These are phyloP conservation scores for Falco novaeseelandiae DNA, from an alignment of 2,797 vertebrate species.

Conservation along the genomic window DNA sequence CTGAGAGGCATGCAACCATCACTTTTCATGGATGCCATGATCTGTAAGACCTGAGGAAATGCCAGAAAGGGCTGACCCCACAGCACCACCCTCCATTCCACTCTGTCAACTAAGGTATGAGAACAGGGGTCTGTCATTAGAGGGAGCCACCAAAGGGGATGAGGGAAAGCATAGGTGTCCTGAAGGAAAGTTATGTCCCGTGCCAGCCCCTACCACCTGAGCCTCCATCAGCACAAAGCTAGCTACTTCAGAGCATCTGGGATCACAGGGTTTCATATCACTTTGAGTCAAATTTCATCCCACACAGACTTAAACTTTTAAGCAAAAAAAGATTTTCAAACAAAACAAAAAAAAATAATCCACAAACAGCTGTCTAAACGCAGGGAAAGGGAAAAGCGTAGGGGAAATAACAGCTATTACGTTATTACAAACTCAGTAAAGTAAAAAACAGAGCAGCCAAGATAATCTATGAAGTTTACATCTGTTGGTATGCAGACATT, in stretches of 20 bases:
- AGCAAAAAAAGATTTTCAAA: background rate
- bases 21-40: background rate
- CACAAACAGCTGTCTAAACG: background rate
- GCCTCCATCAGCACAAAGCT: background rate
- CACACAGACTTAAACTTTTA: background rate
- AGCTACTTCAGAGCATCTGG: background rate
- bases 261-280: background rate
- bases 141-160: background rate
- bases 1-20: background rate
- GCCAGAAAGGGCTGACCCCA: background rate
- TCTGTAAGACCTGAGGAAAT: background rate
- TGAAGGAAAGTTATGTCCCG: background rate
- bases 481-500: background rate
- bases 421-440: background rate
- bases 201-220: background rate
- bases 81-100: background rate
- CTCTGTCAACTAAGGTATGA: background rate
- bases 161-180: background rate
- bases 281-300: background rate
- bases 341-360: background rate
- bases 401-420: background rate
- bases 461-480: background rate
- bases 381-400: background rate
- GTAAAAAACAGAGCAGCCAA: background rate
- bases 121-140: accelerated